Conservation (phyloP, 2,888 invertebrate genomes). For the Tetropium fuscum region DNA sequence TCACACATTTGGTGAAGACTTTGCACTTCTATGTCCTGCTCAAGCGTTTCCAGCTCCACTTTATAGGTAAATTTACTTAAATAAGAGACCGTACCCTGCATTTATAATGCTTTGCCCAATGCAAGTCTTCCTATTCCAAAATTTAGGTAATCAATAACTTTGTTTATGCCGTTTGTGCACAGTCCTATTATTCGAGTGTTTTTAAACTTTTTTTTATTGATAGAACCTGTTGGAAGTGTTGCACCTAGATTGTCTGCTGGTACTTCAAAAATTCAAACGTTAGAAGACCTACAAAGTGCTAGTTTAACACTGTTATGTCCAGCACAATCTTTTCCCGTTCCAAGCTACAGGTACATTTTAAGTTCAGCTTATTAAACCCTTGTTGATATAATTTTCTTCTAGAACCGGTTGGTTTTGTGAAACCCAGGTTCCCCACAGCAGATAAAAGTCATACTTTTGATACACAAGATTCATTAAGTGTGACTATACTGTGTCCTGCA, state of each 20-base stretch:
- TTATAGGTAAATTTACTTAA: conserved; percentile 62
- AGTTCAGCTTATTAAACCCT: conserved; percentile 5
- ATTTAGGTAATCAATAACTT: conserved; percentile 70
- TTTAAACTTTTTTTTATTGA: conserved; percentile 33
- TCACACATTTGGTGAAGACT: conserved; percentile 46
- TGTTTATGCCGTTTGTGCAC: not conserved
- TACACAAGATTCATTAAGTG: conserved; percentile 65
- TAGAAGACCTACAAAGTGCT: conserved; percentile 39
- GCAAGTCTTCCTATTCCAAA: conserved; percentile 78
- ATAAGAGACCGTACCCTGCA: conserved; percentile 48
- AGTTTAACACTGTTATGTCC: conserved; percentile 72
- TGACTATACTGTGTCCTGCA: conserved; percentile 79
- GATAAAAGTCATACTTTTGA: conserved; percentile 76
- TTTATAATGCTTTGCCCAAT: conserved; percentile 73
- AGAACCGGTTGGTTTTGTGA: conserved; percentile 73
- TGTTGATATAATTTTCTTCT: conserved; percentile 41
- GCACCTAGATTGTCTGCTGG: conserved; percentile 65
- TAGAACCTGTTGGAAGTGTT: conserved; percentile 70
- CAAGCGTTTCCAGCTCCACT: conserved; percentile 77
- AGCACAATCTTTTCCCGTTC: conserved; percentile 76
- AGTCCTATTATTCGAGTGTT: not conserved
- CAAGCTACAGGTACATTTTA: conserved; percentile 75
- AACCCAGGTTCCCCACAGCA: conserved; percentile 74
- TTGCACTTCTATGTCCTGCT: conserved; percentile 72
- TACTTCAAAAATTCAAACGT: conserved; percentile 54